Evolutionary conservation across 2,888 invertebrate genomes (phyloP).

Genomic region (Phaedon cochleariae): DNA sequence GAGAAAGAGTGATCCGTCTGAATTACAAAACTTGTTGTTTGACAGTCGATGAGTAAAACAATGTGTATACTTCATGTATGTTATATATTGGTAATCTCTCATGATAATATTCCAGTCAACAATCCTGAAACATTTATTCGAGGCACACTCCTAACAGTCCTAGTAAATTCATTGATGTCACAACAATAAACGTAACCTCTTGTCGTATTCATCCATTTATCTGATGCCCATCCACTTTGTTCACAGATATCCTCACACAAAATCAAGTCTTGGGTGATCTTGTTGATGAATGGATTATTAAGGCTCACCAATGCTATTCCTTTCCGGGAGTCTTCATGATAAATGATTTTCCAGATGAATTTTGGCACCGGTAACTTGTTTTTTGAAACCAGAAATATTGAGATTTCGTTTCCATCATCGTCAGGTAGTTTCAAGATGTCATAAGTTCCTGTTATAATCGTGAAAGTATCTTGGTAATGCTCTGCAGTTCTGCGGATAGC

Average conservation of each 20-base stretch:
- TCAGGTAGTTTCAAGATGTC: conserved; percentile 60
- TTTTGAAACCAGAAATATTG: conserved; percentile 58
- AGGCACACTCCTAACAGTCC: conserved; percentile 36
- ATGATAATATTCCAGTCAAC: conserved; percentile 20
- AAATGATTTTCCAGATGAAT: conserved; percentile 63
- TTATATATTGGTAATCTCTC: too few species aligned
- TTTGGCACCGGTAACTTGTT: conserved; percentile 61
- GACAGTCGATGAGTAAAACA: too few species aligned
- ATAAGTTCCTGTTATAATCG: conserved; percentile 62
- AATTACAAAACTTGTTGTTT: too few species aligned
- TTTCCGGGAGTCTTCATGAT: conserved; percentile 54
- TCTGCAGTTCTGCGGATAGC: conserved; percentile 59
- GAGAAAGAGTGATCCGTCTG: too few species aligned
- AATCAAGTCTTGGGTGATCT: conserved; percentile 39
- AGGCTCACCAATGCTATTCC: conserved; percentile 65
- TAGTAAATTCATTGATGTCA: conserved; percentile 53
- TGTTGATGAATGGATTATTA: conserved; percentile 63
- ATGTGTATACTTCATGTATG: too few species aligned
- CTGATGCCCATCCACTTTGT: conserved; percentile 53
- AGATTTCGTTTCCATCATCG: conserved; percentile 47
- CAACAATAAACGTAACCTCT: conserved; percentile 61
- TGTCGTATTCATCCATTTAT: conserved; percentile 46
- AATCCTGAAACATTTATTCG: conserved; percentile 44
- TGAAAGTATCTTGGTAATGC: conserved; percentile 54
- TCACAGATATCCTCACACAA: conserved; percentile 59